Percentiles rank a stretch among this genome's conserved stretches.
Evolutionary conservation across 2,797 vertebrate species (phyloP).

Genomic region (Moxostoma hubbsi): DNA sequence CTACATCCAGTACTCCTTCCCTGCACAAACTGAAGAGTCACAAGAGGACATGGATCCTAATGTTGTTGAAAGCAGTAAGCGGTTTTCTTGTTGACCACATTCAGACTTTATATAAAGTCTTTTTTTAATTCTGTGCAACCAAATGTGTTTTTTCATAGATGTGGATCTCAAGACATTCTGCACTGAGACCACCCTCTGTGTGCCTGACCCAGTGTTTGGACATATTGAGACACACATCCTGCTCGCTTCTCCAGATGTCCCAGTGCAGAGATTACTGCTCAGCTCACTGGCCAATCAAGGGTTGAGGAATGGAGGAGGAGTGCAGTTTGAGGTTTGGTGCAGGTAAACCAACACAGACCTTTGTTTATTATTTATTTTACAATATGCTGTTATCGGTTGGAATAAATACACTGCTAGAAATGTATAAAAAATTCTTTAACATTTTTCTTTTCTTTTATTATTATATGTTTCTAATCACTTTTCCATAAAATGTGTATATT

Average conservation of each 20-base stretch:
- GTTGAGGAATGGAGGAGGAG: constrained; percentile 76
- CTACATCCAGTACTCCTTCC: constrained; percentile 92
- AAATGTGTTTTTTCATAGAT: constrained; percentile 58
- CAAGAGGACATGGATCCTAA: constrained; percentile 61
- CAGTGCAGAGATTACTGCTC: constrained; percentile 89
- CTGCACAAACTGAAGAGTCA: constrained; percentile 74
- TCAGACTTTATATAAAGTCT: too few relatives aligned
- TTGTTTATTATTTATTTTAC: background rate
- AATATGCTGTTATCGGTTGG: too few relatives aligned
- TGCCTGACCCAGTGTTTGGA: constrained; percentile 89
- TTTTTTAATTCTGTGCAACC: background rate
- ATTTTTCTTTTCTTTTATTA: too few relatives aligned
- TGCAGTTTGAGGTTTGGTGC: constrained; percentile 98
- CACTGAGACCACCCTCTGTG: constrained; percentile 86
- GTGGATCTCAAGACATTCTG: constrained; percentile 82
- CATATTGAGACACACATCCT: constrained; percentile 87
- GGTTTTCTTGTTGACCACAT: background rate
- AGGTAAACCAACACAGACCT: constrained; percentile 75
- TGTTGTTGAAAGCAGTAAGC: constrained; percentile 78
- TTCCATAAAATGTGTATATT: too few relatives aligned
- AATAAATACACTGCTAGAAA: too few relatives aligned
- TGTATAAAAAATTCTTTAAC: too few relatives aligned
- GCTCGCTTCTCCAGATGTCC: constrained; percentile 80
- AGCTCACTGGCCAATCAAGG: constrained; percentile 79
- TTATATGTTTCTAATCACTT: too few relatives aligned